Percentiles rank a stretch among this genome's conserved stretches.
Conservation (phyloP, 1,140 invertebrate species). For the Cephus cinctus region DNA sequence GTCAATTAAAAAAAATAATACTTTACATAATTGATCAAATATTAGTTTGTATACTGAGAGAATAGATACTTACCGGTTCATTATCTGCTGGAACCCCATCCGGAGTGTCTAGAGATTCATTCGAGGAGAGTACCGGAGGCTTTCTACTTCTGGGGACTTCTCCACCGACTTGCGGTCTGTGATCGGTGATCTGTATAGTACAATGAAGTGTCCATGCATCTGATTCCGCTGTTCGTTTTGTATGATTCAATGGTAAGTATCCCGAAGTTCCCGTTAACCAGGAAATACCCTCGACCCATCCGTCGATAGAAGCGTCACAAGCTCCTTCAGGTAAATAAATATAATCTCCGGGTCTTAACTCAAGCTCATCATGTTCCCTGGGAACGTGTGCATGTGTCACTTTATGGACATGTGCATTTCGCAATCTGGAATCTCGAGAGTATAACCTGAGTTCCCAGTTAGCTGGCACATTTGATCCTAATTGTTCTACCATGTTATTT, state of each 20-base stretch:
- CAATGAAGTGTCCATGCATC: constrained; percentile 88
- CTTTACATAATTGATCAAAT: constrained; percentile 13
- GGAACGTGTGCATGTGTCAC: constrained; percentile 78
- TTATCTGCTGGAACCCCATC: constrained; percentile 45
- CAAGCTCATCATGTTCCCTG: constrained; percentile 78
- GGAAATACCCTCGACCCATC: constrained; percentile 84
- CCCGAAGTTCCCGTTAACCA: constrained; percentile 83
- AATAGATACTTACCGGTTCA: constrained; percentile 36
- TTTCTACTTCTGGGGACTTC: constrained; percentile 36
- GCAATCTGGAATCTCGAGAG: constrained; percentile 75
- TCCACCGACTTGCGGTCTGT: constrained; percentile 35
- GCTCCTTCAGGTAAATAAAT: constrained; percentile 78
- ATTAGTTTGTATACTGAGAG: constrained; percentile 12
- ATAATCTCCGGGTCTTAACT: constrained; percentile 82
- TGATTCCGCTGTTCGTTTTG: constrained; percentile 79
- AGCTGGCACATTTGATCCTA: constrained; percentile 65
- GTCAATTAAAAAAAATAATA: constrained; percentile 14
- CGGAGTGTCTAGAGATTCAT: constrained; percentile 51
- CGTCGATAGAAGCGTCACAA: constrained; percentile 71
- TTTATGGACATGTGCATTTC: constrained; percentile 72
- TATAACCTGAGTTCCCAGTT: constrained; percentile 85
- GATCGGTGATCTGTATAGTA: constrained; percentile 59
- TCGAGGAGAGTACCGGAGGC: constrained; percentile 50
- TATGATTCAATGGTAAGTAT: constrained; percentile 78
- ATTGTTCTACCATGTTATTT: constrained; percentile 69